Evolutionary conservation across 2,888 invertebrate species (phyloP), one percentile per base, ranked within the genome.

Genomic region (Agrotis puta): DNA sequence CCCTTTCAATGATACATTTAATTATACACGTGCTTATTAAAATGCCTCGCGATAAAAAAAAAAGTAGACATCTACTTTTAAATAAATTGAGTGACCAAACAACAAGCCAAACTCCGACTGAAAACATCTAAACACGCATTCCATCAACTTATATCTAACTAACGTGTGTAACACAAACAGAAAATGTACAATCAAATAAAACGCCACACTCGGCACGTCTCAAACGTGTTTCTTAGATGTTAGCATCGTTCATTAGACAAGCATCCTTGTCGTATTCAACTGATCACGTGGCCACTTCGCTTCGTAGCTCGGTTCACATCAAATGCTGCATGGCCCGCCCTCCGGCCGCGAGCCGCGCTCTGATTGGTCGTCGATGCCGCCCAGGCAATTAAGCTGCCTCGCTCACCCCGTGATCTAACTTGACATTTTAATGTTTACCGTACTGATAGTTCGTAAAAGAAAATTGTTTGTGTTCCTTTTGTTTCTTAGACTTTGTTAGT

Each of bases 341-440:
- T 89, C 86, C 85, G 74, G 74, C 78, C 85, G 73, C 85, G 82
- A 84, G 86, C 83, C 83, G 84, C 82, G 85, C 85, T 83, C 88
- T 89, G 88, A 96, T 96, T 96, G 96, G 96, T 85, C 86, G 87
- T 74, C 82, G 80, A 80, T 86, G 88, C 91, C 94, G 94, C 95
- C 94, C 94, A 92, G 92, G 83, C 94, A 94, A 94, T 95, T 93
- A 94, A 91, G 91, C 91, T 92, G 90, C 92, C 92, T 89, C 91
- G 88, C 92, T 89, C 87, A 81, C 87, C 91, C 92, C 89, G 82
- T 80, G 84, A 88, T 88, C 89, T 89, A 89, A 94, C 94, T 95
- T 95, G 95, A 95, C 96, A 93, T 95, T 94, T 93, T 94, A 94
- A 95, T 94, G 94, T 95, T 94, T 93, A 90, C 92, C 83, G 85